Base-by-base conservation (phyloP, 2,888 invertebrate genomes). In the Platycheirus rosarum region DNA sequence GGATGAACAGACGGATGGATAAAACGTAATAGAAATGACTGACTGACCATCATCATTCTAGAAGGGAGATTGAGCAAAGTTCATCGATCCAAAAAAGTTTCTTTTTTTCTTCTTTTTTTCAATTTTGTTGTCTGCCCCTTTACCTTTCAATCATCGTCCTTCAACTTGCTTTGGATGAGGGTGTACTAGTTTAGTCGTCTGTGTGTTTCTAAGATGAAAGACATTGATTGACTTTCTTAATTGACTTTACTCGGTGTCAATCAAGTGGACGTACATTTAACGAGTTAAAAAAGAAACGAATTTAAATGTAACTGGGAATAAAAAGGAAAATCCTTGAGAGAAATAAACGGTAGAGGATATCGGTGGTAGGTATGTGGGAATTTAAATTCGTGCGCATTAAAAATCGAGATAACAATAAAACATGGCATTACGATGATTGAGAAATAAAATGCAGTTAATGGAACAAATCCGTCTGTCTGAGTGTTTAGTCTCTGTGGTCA, bases 221-320 rank as follows among this genome's bases (percentile, higher is more conserved):
- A 89, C 89, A 88, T 88, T 89, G 89, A 89, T 89, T 89, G 89
- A 89, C 89, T 89, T 89, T 82, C 77, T 82, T 82, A 82, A 82
- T 82, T 82, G 82, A 82, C 77, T 82, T 82, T 82, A 68, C 77
- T 77, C 26, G 55, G 57, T 82, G 82, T 82, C 82, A 82, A 82
- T 82, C 82, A 82, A 68, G 71, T 66, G 16, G 55, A 68, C 62
- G 26, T 44, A 49, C 42, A 44, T 40, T n/a, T 62, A 32, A 20
- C 8, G 16, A 69, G 53, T 53, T 68, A 37, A 23, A 40, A 44
- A 40, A 20, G 16, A 42, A 20, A 32, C 11, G 3, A 32, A 18
- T 16, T 7, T 42, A 16, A 7, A 11, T 16, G n/a, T n/a, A n/a
- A n/a, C n/a, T n/a, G n/a, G n/a, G n/a, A n/a, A n/a, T n/a, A n/a